A percentile compares a stretch with the other conserved stretches of the same genome.
phyloP scores from a whole-genome alignment of 1,140 invertebrate species.

The Meloidogyne chitwoodi region DNA sequence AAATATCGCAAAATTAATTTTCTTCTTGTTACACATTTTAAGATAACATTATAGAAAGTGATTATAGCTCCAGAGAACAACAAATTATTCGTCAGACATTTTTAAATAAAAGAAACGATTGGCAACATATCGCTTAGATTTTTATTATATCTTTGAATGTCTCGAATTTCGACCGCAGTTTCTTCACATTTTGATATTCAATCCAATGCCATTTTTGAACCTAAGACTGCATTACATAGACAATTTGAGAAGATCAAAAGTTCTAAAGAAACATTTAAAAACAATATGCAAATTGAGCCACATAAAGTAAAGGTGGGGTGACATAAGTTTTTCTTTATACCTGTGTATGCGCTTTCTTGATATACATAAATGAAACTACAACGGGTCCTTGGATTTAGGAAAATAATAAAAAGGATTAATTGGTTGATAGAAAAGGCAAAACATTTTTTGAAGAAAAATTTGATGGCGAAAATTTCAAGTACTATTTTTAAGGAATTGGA shows the following conservation, averaged over 20 bases:
- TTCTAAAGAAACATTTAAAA: not conserved
- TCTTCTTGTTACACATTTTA: no score
- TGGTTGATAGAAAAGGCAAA: no score
- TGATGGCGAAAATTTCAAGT: not conserved
- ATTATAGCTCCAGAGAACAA: no score
- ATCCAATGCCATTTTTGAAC: not conserved
- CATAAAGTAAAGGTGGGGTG: conserved; percentile 3
- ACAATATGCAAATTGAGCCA: not conserved
- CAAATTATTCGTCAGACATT: no score
- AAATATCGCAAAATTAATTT: no score
- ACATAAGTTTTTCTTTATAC: not conserved
- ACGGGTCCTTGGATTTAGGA: no score
- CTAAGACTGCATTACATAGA: not conserved
- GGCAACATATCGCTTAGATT: not conserved
- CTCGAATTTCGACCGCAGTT: not conserved
- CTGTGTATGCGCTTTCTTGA: no score
- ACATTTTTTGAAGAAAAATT: no score
- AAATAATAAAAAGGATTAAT: no score
- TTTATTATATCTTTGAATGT: not conserved
- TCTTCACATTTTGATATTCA: not conserved
- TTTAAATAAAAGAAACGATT: no score
- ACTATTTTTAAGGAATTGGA: conserved; percentile 2
- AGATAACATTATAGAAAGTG: no score
- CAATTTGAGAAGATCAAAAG: not conserved
- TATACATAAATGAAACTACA: no score